Evolutionary conservation across 2,113 vertebrate genomes (phyloP), one percentile per base, ranked within the genome.

Genomic region (Colinus virginianus): DNA sequence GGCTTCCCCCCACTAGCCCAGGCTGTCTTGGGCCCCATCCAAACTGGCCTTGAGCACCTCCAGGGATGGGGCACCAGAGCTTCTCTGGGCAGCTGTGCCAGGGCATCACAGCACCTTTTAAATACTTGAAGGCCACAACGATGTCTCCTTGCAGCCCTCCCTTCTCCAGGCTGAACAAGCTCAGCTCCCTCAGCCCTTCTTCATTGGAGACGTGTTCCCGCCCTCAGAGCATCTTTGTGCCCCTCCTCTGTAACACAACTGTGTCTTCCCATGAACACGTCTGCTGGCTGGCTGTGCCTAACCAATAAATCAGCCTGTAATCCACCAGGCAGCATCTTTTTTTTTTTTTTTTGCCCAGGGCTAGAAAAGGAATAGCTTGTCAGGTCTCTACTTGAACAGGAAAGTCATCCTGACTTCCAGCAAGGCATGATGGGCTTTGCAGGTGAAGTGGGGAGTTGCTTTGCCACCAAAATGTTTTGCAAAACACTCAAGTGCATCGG

Each of bases 351-450:
- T 85, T 69, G 45, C 23, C 21, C 4, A 1, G 17, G 49, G 11
- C 15, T 20, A 55, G 61, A 40, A 69, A 36, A 78, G 20, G 15
- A 58, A 30, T 13, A 53, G 23, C 8, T 68, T n/a, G 70, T 53
- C 10, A 64, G 43, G 53, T 11, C 14, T 86, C 49, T 56, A 11
- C 15, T 70, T 10, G 2, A 18, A 30, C 1, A 0, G 36, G 7
- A 17, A 56, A 22, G 11, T 13, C 43, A 20, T 26, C 26, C 26
- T 0, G 0, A 12, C 2, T 3, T 45, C 17, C 9, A 43, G 42
- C 19, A n/a, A 76, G 72, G 34, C 30, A 59, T 49, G 30, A 82
- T 43, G 40, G 68, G 38, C 69, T 15, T 42, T 64, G 26, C 2
- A 5, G 45, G 13, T 26, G n/a, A 83, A 77, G 21, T 18, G 48